phyloP scores from a whole-genome alignment of 2,797 vertebrate species.

The Syngnathus rostellatus region DNA sequence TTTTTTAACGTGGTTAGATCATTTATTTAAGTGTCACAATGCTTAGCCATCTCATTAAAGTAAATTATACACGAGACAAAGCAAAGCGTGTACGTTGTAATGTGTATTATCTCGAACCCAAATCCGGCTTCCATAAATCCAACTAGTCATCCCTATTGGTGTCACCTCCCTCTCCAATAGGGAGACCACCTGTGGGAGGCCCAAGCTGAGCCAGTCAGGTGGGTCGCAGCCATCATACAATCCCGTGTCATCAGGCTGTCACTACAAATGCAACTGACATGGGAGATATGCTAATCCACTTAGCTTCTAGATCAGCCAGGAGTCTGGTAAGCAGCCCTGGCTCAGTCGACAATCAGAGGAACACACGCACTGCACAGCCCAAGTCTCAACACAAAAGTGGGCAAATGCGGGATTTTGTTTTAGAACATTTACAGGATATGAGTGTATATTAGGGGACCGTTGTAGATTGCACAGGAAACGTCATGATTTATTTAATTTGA shows the following conservation, averaged over 20 bases:
- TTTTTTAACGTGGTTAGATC: no score
- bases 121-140: neutral
- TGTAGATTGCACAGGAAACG: constrained; percentile 8
- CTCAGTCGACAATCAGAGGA: constrained; percentile 30
- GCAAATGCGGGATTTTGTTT: constrained; percentile 38
- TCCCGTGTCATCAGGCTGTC: constrained; percentile 64
- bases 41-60: neutral
- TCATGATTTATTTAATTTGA: neutral
- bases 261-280: constrained; percentile 61
- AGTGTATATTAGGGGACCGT: constrained; percentile 28
- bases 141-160: neutral
- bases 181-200: constrained; percentile 58
- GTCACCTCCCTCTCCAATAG: constrained; percentile 14
- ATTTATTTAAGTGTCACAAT: neutral
- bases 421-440: constrained; percentile 18
- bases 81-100: neutral
- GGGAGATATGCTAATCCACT: constrained; percentile 71
- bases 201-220: constrained; percentile 51
- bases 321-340: constrained; percentile 30
- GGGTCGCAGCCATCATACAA: constrained; percentile 56
- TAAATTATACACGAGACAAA: neutral
- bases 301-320: constrained; percentile 63
- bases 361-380: constrained; percentile 1
- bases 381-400: constrained; percentile 9
- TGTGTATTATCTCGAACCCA: neutral